Percentiles rank a stretch among this genome's conserved stretches.
These are phyloP conservation scores for Myotis vivesi DNA, from an alignment of 2,797 vertebrate genomes.

Conservation along the genomic window DNA sequence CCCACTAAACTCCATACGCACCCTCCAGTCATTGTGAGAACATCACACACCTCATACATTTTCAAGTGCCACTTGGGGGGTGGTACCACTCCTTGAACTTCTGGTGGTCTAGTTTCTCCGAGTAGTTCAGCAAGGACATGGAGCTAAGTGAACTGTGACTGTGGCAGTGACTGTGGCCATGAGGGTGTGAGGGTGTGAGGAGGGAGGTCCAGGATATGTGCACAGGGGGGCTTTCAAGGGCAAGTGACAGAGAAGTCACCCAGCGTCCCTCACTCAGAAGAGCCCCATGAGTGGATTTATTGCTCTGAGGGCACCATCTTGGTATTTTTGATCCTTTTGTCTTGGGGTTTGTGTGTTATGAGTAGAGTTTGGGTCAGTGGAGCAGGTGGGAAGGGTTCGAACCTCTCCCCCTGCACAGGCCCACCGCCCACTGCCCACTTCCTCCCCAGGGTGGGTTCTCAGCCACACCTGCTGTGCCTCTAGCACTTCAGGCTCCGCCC, in stretches of 20 bases:
- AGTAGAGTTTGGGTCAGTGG: not conserved
- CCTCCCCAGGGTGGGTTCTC: not conserved
- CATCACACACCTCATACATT: not conserved
- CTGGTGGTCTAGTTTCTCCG: not conserved
- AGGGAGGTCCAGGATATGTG: rapidly evolving
- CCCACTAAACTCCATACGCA: not conserved
- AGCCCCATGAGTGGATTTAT: not conserved
- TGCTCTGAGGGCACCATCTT: not conserved
- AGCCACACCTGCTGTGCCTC: not conserved
- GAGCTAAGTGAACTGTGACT: not conserved
- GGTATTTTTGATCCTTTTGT: not conserved
- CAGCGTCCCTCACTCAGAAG: not conserved
- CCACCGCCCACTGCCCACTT: not conserved
- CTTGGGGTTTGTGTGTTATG: not conserved
- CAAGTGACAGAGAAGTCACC: too few species aligned
- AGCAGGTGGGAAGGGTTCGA: too few species aligned
- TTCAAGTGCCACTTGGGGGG: not conserved
- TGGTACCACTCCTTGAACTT: not conserved
- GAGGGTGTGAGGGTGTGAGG: not conserved
- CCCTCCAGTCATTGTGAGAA: not conserved
- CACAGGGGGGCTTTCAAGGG: not conserved
- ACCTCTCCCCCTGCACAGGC: not conserved
- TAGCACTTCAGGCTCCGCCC: not conserved
- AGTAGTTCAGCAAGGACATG: not conserved
- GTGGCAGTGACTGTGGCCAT: not conserved